phyloP scores from a whole-genome alignment of 2,113 vertebrate species.

The Noctilio leporinus region DNA sequence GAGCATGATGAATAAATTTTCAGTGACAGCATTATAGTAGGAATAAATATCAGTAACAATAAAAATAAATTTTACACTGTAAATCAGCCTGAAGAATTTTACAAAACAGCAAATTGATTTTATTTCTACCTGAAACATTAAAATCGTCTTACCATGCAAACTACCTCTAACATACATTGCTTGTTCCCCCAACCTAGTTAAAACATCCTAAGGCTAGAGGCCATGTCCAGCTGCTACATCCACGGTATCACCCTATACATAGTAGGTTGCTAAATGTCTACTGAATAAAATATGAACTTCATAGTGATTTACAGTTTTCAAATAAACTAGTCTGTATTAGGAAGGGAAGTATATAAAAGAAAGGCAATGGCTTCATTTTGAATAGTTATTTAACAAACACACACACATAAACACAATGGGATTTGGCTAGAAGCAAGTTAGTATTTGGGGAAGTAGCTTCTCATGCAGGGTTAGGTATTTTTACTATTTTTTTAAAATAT shows the following conservation, averaged over 20 bases:
- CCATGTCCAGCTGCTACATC: not conserved
- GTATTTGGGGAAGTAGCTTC: not conserved
- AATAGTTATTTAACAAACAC: not conserved
- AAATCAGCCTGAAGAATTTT: conserved; percentile 34
- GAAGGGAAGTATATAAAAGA: not conserved
- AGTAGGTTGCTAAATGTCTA: not conserved
- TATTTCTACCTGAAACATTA: not conserved
- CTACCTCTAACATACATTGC: not conserved
- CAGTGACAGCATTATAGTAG: not conserved
- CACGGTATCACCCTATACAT: not conserved
- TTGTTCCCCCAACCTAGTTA: not conserved
- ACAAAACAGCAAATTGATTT: not conserved
- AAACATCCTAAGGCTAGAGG: not conserved
- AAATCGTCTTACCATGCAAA: not conserved
- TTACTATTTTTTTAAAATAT: no score
- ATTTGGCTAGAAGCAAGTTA: not conserved
- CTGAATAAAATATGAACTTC: not conserved
- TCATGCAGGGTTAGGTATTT: no score
- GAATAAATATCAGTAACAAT: not conserved
- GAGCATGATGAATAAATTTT: conserved; percentile 5
- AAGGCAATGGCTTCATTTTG: not conserved
- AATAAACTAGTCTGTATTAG: not conserved
- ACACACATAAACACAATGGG: not conserved
- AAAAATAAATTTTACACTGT: conserved; percentile 45
- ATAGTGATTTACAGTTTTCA: not conserved